Evolutionary conservation across 2,888 invertebrate species (phyloP), one percentile per base, ranked within the genome.

Genomic region (Yponomeuta cagnagella): DNA sequence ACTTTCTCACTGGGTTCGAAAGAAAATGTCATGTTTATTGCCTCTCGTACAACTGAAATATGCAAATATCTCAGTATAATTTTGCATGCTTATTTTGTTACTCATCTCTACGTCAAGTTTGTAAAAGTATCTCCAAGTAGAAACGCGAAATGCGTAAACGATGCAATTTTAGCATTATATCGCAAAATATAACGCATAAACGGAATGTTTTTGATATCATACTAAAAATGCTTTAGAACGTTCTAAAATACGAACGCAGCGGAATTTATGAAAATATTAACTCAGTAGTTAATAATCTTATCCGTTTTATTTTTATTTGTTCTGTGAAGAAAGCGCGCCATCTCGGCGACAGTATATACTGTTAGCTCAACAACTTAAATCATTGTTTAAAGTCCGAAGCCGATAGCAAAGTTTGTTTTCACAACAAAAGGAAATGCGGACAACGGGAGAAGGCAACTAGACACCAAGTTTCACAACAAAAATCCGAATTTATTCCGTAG

Each of bases 351-450:
- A 15, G 52, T 15, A 43, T 68, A 68, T 58, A 68, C 48, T 48
- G 23, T 48, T 68, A 68, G 52, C 68, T 52, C 68, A 68, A 23
- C 48, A 68, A 68, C 68, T 68, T 69, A 63, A 69, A 69, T 69
- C 69, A 69, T 69, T 63, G 69, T 69, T 69, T 69, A 63, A 69
- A 69, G n/a, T 69, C 69, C 37, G 37, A 69, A 69, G 63, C 69
- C 63, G 69, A 69, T 63, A 69, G 69, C 69, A 37, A 69, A 69
- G 69, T 69, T 69, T 69, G 69, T 63, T 69, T n/a, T 37, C 63
- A 33, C 63, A 63, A 69, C 69, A 69, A 69, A 69, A 69, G 69
- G 63, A 69, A 69, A 69, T 69, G 63, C 69, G 69, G 63, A 69
- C 68, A 30, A 2, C 15, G 31, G 43, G 63, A 63, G 43, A 69